Conservation (phyloP, 2,797 vertebrate species). For the Cygnus olor region DNA sequence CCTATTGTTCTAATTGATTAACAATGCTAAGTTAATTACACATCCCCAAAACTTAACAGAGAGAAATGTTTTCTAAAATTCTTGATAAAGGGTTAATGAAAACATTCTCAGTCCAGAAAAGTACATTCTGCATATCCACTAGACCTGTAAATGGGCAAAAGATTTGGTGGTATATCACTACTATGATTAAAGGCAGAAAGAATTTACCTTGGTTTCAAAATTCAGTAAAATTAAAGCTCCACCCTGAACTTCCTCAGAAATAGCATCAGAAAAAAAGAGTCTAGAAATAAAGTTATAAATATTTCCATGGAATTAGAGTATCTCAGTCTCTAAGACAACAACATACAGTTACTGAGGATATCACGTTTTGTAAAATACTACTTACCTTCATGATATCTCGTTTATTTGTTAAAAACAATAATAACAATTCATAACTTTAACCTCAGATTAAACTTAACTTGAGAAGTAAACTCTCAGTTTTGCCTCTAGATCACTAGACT, state of each 20-base stretch:
- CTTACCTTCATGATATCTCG: not conserved
- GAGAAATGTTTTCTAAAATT: not conserved
- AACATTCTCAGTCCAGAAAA: not conserved
- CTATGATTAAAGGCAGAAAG: no score
- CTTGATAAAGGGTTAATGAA: not conserved
- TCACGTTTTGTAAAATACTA: not conserved
- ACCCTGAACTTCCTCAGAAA: not conserved
- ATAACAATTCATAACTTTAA: not conserved
- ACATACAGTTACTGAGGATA: not conserved
- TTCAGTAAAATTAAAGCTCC: not conserved
- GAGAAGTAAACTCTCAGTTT: not conserved
- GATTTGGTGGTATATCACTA: not conserved
- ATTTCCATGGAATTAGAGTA: not conserved
- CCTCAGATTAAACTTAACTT: not conserved
- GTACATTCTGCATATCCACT: not conserved
- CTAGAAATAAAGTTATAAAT: not conserved
- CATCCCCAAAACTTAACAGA: not conserved
- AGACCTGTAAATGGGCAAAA: not conserved
- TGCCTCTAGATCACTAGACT: not conserved
- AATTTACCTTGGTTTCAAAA: not conserved
- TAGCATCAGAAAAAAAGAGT: not conserved
- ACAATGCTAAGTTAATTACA: not conserved
- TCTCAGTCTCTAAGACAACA: not conserved
- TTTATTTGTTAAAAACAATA: not conserved
- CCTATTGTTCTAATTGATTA: not conserved